Evolutionary conservation across 1,140 invertebrate genomes (phyloP), one percentile per base, ranked within the genome.

Genomic region (Parapsyche elsis): DNA sequence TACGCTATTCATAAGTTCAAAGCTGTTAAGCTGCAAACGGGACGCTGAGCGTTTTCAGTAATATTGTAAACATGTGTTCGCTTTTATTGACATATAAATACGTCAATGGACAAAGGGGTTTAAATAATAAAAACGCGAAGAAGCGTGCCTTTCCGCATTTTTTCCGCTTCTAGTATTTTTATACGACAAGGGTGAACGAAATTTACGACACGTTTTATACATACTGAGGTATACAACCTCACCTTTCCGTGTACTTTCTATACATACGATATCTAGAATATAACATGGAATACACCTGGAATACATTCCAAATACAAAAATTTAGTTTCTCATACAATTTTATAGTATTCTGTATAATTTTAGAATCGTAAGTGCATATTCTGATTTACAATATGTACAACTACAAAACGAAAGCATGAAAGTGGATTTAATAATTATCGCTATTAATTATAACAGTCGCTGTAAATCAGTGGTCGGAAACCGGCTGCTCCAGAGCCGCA

Each of bases 1-100:
- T 75, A 75, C 16, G 73, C 73, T 46, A 75, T 75, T 75, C 73
- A 75, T 75, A 75, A 75, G 46, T 53, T 75, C 53, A 10, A 75
- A 75, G 46, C 73, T 46, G 19, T 75, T 75, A 45, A 59, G 26
- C 26, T 30, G 24, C 12, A 10, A 59, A 75, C 10, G 30, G 26
- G 45, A 5, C 16, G 14, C 46, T 49, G 16, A n/a, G 9, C 30
- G 10, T 75, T 75, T 75, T 21, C 26, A 38, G 16, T 59, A 16
- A 19, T 75, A 30, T 75, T 70, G 14, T 30, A 16, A 74, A 78
- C 80, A 81, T 38, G 71, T 78, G 80, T 75, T 61, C 19, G 71
- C 21, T 74, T 81, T 78, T 81, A 81, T 78, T 64, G 67, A 30
- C 64, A 53, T 59, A 78, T 78, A 78, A 81, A 81, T 74, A 78